Conservation (phyloP, 2,113 vertebrate genomes). For the Hassar affinis region DNA sequence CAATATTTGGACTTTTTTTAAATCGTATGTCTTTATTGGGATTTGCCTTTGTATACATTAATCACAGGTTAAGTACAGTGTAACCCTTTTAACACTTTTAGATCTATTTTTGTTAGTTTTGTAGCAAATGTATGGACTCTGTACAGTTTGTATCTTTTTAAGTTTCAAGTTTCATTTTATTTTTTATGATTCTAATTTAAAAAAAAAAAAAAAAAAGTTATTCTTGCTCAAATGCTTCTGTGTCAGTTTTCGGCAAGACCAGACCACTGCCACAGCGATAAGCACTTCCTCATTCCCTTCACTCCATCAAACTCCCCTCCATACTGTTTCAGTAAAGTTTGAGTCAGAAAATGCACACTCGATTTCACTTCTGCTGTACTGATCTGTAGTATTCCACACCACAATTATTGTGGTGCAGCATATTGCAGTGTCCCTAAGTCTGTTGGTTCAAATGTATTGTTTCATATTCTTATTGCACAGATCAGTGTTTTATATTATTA, state of each 20-base stretch:
- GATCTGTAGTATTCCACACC: not conserved
- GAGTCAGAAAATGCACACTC: not conserved
- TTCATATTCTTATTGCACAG: not conserved
- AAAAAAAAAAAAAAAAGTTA: too few relatives aligned
- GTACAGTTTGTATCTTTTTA: conserved; percentile 31
- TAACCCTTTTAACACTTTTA: conserved; percentile 1
- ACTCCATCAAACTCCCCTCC: not conserved
- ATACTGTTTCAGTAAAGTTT: not conserved
- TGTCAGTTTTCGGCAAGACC: conserved; percentile 1
- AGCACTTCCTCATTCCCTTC: not conserved
- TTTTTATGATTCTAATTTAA: not conserved
- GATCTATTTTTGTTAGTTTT: conserved; percentile 38
- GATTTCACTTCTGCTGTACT: not conserved
- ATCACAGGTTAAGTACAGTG: not conserved
- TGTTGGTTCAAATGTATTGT: not conserved
- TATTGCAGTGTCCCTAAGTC: not conserved
- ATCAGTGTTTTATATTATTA: not conserved
- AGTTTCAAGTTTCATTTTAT: not conserved
- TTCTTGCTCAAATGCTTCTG: not conserved
- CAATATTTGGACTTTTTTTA: not conserved
- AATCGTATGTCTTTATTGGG: not conserved
- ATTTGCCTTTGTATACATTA: conserved; percentile 3
- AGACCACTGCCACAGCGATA: not conserved
- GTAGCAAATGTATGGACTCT: conserved; percentile 27
- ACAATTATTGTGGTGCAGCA: not conserved